These are phyloP conservation scores for Streptopelia turtur DNA, from an alignment of 2,797 vertebrate species.

Conservation along the genomic window DNA sequence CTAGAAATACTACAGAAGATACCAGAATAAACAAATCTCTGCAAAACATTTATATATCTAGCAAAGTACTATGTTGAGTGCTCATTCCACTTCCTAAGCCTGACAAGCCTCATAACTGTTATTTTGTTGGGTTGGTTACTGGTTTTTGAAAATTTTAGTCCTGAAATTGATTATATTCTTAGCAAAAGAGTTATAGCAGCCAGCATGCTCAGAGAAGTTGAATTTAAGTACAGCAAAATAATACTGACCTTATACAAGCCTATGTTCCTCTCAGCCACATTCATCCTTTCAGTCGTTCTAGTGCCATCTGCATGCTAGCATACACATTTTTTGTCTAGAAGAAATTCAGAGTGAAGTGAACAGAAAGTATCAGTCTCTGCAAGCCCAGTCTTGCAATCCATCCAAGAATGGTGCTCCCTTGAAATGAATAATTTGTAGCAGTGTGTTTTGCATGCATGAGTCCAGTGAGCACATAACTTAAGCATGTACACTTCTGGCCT, in stretches of 20 bases:
- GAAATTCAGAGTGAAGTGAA: neutral
- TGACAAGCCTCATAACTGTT: neutral
- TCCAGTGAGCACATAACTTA: neutral
- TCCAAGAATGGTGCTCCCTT: neutral
- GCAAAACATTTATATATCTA: neutral
- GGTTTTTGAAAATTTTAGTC: neutral
- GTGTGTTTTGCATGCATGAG: neutral
- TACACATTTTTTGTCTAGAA: neutral
- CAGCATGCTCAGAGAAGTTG: slow-evolving; percentile 30
- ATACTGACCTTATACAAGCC: neutral
- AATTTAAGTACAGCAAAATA: neutral
- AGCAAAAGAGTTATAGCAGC: slow-evolving; percentile 5
- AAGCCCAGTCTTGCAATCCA: neutral
- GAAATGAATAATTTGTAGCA: neutral
- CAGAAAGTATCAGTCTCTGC: neutral
- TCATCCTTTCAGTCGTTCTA: neutral
- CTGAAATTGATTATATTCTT: neutral
- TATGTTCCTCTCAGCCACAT: neutral
- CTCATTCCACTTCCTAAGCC: neutral
- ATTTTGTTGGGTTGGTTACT: neutral
- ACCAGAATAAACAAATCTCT: neutral
- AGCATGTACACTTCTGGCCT: neutral
- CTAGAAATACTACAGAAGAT: neutral
- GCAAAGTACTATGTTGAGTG: neutral
- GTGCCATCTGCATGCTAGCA: neutral